These are phyloP conservation scores for Cyclophora punctaria DNA, from an alignment of 2,888 invertebrate species.

Conservation along the genomic window DNA sequence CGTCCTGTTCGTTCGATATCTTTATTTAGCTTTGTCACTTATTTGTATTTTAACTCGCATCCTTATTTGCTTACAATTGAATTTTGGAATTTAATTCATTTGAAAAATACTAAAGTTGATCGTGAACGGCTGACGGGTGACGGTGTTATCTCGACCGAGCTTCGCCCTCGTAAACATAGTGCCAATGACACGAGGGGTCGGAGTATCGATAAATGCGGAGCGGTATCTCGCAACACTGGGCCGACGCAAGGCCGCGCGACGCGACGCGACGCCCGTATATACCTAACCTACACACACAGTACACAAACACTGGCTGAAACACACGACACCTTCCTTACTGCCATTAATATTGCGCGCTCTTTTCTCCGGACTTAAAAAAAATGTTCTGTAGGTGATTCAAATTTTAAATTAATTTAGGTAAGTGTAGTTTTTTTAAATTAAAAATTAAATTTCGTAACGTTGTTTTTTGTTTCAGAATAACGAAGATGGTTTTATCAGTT, in stretches of 20 bases:
- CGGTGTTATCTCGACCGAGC: constrained; percentile 49
- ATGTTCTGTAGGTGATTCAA: too few species aligned
- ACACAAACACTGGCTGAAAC: not conserved
- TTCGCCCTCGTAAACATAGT: constrained; percentile 61
- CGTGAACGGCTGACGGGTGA: constrained; percentile 30
- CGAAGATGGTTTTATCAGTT: constrained; percentile 46
- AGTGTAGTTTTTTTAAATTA: not conserved
- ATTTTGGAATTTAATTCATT: constrained; percentile 23
- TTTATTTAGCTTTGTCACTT: not conserved
- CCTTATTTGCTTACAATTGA: constrained; percentile 1
- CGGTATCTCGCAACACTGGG: constrained; percentile 57
- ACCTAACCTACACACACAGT: constrained; percentile 3
- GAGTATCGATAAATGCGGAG: constrained; percentile 56
- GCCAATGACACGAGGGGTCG: constrained; percentile 68
- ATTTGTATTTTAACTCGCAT: not conserved
- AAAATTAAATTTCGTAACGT: constrained; percentile 6
- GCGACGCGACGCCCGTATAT: constrained; percentile 18
- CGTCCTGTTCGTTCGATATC: not conserved
- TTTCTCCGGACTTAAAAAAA: too few species aligned
- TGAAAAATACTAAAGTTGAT: too few species aligned
- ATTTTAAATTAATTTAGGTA: too few species aligned
- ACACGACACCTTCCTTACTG: constrained; percentile 15
- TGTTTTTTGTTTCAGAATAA: constrained; percentile 49
- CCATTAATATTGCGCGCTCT: too few species aligned
- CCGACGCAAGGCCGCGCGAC: constrained; percentile 64